A percentile compares a stretch with the other conserved stretches of the same genome.
phyloP scores from a whole-genome alignment of 2,113 vertebrate species.

The Pandion haliaetus region DNA sequence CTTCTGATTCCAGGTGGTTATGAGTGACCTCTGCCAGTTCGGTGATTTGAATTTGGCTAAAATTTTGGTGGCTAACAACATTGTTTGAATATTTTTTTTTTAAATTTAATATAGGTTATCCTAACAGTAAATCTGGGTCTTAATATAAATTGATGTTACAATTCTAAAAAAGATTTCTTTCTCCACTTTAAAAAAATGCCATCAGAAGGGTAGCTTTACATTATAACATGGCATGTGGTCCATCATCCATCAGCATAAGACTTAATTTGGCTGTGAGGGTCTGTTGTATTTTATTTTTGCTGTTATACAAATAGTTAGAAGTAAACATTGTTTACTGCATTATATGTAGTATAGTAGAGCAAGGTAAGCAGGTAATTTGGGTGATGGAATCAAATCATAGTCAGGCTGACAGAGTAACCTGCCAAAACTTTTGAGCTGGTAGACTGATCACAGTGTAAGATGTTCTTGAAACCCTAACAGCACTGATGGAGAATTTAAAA shows the following conservation, averaged over 20 bases:
- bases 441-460: background rate
- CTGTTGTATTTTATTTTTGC: background rate
- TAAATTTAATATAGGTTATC: background rate
- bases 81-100: background rate
- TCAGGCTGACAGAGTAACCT: background rate
- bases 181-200: background rate
- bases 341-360: background rate
- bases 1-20: background rate
- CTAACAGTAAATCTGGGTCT: background rate
- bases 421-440: background rate
- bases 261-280: background rate
- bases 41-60: background rate
- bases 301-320: background rate
- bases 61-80: background rate
- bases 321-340: background rate
- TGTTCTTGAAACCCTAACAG: background rate
- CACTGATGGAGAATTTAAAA: background rate
- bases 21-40: background rate
- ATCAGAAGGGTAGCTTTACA: background rate
- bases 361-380: background rate
- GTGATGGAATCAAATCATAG: background rate
- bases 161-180: background rate
- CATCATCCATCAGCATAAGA: background rate
- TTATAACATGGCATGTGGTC: background rate
- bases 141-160: background rate